Evolutionary conservation across 2,888 invertebrate species (phyloP), one percentile per base, ranked within the genome.

Genomic region (Bellardia pandia): DNA sequence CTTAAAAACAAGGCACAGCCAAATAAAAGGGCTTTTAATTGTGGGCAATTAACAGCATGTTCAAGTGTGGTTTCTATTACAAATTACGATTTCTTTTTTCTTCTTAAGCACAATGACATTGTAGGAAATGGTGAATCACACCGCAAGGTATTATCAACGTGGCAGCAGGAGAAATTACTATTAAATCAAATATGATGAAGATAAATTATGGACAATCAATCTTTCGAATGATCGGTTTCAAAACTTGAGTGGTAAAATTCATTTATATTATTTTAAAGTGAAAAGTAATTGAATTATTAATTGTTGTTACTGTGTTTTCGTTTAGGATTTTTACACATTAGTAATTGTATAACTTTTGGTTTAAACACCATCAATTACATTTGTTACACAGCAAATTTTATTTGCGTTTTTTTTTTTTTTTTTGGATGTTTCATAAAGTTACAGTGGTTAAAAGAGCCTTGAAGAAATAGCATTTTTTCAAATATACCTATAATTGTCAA

Each of bases 41-140:
- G 88, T 88, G 86, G 79, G 68, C 86, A 82, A 76, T 77, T 83
- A 79, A 64, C 81, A 81, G 58, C 74, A 81, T 85, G 80, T 74
- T 81, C 53, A 69, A 81, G 51, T 85, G 85, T 64, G 85, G 85
- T 85, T 80, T 62, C 42, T 11, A 78, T 64, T 68, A 64, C 40
- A 78, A 87, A 85, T 81, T 81, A 79, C 72, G 68, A 48, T 74
- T 51, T 37, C 23, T 48, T 66, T 69, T 71, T 3, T 37, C 7
- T 37, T 66, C 33, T 51, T 37, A 45, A 45, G 30, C 6, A 58
- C 11, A 13, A 45, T 45, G n/a, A 13, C 42, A 83, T n/a, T 14
- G 37, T 71, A 42, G 11, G n/a, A 51, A 45, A 33, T 64, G 62
- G 45, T 16, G 62, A 48, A 40, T 68, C 53, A 64, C n/a, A 40